Evolutionary conservation across 2,888 invertebrate species (phyloP).

Genomic region (Calameuta filiformis): DNA sequence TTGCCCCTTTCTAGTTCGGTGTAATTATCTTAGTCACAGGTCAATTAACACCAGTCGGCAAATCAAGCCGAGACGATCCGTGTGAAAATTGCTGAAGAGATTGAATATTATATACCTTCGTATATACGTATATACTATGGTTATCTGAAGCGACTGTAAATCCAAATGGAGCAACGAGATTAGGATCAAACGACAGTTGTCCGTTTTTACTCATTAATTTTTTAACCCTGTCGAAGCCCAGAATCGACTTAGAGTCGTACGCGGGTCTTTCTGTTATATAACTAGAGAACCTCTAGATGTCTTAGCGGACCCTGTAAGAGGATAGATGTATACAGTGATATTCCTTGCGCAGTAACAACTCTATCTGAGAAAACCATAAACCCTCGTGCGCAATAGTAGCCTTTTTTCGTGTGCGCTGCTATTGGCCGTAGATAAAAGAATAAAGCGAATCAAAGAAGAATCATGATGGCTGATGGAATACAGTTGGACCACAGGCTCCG

Average conservation of each 20-base stretch:
- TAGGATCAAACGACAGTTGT: background rate
- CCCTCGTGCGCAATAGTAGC: background rate
- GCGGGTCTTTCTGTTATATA: background rate
- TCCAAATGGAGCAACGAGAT: background rate
- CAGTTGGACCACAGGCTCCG: no score
- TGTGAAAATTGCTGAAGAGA: background rate
- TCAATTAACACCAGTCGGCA: constrained; percentile 24
- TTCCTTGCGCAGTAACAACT: background rate
- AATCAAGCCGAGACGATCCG: background rate
- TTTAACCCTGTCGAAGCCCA: background rate
- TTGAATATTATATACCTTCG: background rate
- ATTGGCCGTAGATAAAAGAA: background rate
- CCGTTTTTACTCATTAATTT: background rate
- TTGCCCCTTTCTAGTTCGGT: background rate
- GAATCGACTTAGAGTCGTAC: background rate
- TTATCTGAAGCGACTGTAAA: background rate
- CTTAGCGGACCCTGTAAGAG: background rate
- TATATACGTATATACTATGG: background rate
- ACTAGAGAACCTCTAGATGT: background rate
- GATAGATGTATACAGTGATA: background rate
- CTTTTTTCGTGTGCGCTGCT: background rate
- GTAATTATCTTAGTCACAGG: background rate
- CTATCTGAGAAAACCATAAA: background rate
- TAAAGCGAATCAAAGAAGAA: background rate
- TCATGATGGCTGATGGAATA: background rate